These are phyloP conservation scores for Equus quagga DNA, from an alignment of 2,113 vertebrate genomes.

Conservation along the genomic window DNA sequence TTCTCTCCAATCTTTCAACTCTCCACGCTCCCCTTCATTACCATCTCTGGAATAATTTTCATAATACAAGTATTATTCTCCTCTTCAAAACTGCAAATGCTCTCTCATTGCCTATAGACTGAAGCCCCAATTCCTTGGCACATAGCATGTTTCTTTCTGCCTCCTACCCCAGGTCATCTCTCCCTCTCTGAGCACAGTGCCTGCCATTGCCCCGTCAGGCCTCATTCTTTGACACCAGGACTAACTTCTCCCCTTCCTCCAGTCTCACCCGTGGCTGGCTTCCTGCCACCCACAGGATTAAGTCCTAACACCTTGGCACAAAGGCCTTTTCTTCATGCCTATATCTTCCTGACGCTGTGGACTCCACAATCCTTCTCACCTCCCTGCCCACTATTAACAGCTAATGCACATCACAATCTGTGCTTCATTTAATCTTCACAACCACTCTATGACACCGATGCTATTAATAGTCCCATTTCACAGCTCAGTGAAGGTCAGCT, in stretches of 20 bases:
- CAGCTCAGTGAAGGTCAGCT: background rate
- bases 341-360: background rate
- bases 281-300: background rate
- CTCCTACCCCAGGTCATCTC: too few species aligned
- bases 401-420: background rate
- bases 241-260: background rate
- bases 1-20: background rate
- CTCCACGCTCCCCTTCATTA: background rate
- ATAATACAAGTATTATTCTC: background rate
- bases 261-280: background rate
- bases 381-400: background rate
- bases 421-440: background rate
- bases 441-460: background rate
- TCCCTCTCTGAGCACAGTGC: background rate
- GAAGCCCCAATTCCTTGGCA: background rate
- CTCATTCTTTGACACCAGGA: background rate
- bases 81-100: background rate
- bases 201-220: background rate
- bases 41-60: background rate
- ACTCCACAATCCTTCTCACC: background rate
- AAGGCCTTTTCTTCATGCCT: background rate
- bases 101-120: background rate
- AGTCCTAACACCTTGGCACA: background rate
- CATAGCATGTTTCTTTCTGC: background rate
- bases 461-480: background rate